phyloP scores from a whole-genome alignment of 2,797 vertebrate genomes.

The Cossypha dichroa region DNA sequence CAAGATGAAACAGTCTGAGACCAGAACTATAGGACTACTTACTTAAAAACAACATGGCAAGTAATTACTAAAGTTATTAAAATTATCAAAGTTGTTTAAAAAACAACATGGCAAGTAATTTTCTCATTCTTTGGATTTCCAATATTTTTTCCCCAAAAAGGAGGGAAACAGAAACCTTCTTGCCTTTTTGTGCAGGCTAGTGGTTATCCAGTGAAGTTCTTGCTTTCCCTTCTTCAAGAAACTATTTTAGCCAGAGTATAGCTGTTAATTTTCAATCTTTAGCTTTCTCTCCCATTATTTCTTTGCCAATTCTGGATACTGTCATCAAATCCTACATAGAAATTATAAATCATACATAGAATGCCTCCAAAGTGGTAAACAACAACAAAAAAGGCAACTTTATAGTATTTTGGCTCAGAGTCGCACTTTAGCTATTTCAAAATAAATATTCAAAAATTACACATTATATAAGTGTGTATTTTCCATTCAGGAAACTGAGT shows the following conservation, averaged over 20 bases:
- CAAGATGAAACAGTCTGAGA: background rate
- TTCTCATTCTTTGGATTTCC: background rate
- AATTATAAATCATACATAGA: background rate
- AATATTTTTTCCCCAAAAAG: background rate
- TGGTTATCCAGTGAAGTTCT: background rate
- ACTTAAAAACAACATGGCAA: background rate
- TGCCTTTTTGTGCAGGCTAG: background rate
- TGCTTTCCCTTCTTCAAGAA: background rate
- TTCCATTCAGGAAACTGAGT: background rate
- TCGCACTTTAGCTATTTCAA: background rate
- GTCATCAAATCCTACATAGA: background rate
- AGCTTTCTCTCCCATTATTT: background rate
- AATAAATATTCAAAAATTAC: background rate
- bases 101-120: background rate
- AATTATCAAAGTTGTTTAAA: background rate
- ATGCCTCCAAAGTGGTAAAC: background rate
- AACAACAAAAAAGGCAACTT: background rate
- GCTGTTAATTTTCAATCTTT: background rate
- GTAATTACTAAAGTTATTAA: background rate
- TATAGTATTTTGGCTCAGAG: background rate
- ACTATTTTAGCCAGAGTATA: background rate
- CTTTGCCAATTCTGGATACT: background rate
- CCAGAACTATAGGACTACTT: background rate
- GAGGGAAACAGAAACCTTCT: background rate
- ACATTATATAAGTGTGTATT: background rate